phyloP scores from a whole-genome alignment of 2,888 invertebrate genomes.

The Mycalesis mineus region DNA sequence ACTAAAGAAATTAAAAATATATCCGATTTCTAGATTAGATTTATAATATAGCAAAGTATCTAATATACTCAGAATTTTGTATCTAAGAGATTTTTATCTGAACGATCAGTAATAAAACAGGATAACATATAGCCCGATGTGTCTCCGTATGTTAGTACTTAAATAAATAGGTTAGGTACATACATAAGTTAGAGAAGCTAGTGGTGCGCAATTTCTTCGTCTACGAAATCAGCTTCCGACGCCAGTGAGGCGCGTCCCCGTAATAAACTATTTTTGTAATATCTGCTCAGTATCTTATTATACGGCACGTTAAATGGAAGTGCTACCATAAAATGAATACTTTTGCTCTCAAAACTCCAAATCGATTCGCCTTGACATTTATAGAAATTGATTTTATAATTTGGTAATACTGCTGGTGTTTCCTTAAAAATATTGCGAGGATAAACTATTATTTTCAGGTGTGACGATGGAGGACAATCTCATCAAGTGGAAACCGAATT shows the following conservation, averaged over 20 bases:
- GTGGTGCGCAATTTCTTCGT: constrained; percentile 37
- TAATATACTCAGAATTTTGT: not conserved
- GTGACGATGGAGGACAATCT: no score
- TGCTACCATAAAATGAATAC: constrained; percentile 23
- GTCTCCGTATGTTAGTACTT: constrained; percentile 15
- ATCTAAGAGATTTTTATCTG: not conserved
- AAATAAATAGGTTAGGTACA: constrained; percentile 21
- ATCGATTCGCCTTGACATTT: constrained; percentile 2
- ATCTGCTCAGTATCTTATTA: constrained; percentile 49
- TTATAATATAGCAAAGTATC: no score
- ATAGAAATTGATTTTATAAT: constrained; percentile 1
- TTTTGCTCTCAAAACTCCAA: constrained; percentile 14
- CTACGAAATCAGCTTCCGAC: constrained; percentile 43
- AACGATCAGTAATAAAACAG: not conserved
- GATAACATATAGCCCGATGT: constrained; percentile 1
- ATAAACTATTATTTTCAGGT: not conserved
- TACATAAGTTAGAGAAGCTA: constrained; percentile 24
- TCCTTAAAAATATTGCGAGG: not conserved
- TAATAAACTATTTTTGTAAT: constrained; percentile 56
- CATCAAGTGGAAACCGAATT: no score
- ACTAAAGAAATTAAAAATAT: no score
- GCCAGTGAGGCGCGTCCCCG: constrained; percentile 50
- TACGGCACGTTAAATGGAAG: constrained; percentile 43
- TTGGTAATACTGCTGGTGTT: not conserved
- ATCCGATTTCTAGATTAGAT: no score